Conservation (phyloP, 2,797 vertebrate genomes). For the Luscinia luscinia region DNA sequence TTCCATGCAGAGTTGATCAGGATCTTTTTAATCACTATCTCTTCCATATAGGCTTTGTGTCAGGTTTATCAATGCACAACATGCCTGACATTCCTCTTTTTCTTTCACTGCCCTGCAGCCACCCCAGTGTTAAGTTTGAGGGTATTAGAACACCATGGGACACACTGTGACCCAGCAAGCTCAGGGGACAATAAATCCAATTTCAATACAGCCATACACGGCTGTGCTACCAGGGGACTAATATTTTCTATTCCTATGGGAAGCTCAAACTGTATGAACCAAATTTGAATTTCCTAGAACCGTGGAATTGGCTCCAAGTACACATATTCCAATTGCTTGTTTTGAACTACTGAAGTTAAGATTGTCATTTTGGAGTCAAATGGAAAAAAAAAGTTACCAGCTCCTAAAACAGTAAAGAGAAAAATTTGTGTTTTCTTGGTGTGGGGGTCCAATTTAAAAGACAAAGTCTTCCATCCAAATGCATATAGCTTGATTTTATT, state of each 20-base stretch:
- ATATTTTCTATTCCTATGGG: not conserved
- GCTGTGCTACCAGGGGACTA: not conserved
- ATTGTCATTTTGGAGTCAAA: not conserved
- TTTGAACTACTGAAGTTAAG: not conserved
- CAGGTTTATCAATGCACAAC: not conserved
- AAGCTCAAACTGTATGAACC: not conserved
- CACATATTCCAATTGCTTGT: not conserved
- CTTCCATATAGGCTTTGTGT: fast-evolving
- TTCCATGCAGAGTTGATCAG: not conserved
- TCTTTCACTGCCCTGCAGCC: not conserved
- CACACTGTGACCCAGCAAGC: not conserved
- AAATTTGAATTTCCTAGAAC: not conserved
- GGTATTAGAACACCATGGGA: not conserved
- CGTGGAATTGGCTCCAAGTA: not conserved
- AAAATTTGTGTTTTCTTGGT: not conserved
- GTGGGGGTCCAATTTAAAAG: not conserved
- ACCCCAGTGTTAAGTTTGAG: not conserved
- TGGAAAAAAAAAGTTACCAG: not conserved
- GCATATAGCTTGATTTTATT: not conserved
- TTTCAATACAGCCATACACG: not conserved
- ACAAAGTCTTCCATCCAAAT: not conserved
- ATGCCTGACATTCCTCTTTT: not conserved
- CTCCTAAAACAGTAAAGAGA: not conserved
- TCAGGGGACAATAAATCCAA: not conserved
- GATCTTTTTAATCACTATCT: not conserved